Base-by-base conservation (phyloP, 2,797 vertebrate genomes). In the Brachyalestes nurse region DNA sequence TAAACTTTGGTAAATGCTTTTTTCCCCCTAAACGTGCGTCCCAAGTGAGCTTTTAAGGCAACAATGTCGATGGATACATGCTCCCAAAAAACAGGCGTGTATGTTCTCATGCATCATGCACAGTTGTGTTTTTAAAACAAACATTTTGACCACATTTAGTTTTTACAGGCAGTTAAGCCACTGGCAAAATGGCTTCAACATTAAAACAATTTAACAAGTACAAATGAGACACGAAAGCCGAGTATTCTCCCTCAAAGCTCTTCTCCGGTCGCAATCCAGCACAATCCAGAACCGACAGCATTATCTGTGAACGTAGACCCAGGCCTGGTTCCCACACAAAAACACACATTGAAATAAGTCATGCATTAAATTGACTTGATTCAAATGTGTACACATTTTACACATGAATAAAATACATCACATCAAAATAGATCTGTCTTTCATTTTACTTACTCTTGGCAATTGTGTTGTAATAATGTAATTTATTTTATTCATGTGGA, bases 1-100 rank as follows among this genome's bases (percentile, higher is more conserved):
- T 58, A 70, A 80, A 77, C 86, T 87, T 87, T 87, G 80, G 82
- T 84, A 82, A 85, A 78, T 81, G 75, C 71, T 84, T 82, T 40
- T 21, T 72, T 23, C 19, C 57, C 5, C 2, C 10, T 12, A 4
- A 40, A 75, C 75, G 61, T 76, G 82, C 72, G 75, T 78, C 71
- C 57, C 71, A 25, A 0, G 47, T 84, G 47, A 82, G 65, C 72
- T 64, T 86, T 72, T 84, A 86, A 86, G 85, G 77, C 85, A 86
- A 79, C 85, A 82, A 76, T 67, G 28, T 42, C 58, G 55, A 75
- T 42, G n/a, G 66, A 81, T 78, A 66, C 85, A 86, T 86, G 85
- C 80, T 69, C 42, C 17, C 51, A 58, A 77, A 34, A 80, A 61
- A 38, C n/a, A 72, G 57, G 19, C 25, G 13, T 61, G 23, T 73